Percentiles rank a stretch among this genome's conserved stretches.
Evolutionary conservation across 2,888 invertebrate genomes (phyloP).

Genomic region (Trissolcus japonicus): DNA sequence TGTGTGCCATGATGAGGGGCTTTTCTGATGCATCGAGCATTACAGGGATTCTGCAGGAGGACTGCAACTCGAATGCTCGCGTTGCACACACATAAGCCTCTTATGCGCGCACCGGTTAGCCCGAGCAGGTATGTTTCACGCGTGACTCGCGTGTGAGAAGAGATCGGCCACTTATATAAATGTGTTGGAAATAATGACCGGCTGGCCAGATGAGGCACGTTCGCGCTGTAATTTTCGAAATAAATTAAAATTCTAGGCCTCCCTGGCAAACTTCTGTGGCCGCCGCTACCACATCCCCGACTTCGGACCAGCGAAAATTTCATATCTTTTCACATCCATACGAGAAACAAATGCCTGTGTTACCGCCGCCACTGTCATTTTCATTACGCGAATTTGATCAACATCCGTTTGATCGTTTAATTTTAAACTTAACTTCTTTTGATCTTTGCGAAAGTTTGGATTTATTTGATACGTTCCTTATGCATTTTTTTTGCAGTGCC

Average conservation of each 20-base stretch:
- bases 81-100: conserved; percentile 33
- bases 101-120: conserved; percentile 36
- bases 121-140: conserved; percentile 54
- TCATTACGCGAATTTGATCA: conserved; percentile 25
- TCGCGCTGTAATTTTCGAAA: conserved; percentile 65
- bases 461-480: no score
- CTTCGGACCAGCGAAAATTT: conserved; percentile 25
- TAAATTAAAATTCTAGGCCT: conserved; percentile 65
- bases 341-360: conserved; percentile 18
- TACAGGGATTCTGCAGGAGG: conserved; percentile 20
- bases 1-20: conserved; percentile 7
- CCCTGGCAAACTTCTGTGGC: conserved; percentile 39
- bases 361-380: conserved; percentile 21
- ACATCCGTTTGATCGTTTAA: conserved; percentile 13
- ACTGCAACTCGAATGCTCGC: conserved; percentile 33
- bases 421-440: conserved; percentile 1
- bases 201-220: conserved; percentile 54
- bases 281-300: conserved; percentile 40
- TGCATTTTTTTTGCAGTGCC: no score
- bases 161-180: conserved; percentile 59
- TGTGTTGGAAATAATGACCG: conserved; percentile 54
- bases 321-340: conserved; percentile 29
- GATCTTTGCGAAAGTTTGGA: not conserved
- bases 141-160: conserved; percentile 62
- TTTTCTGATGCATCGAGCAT: conserved; percentile 25